Base-by-base conservation (phyloP, 2,888 invertebrate genomes). In the Chloroclystis v-ata region DNA sequence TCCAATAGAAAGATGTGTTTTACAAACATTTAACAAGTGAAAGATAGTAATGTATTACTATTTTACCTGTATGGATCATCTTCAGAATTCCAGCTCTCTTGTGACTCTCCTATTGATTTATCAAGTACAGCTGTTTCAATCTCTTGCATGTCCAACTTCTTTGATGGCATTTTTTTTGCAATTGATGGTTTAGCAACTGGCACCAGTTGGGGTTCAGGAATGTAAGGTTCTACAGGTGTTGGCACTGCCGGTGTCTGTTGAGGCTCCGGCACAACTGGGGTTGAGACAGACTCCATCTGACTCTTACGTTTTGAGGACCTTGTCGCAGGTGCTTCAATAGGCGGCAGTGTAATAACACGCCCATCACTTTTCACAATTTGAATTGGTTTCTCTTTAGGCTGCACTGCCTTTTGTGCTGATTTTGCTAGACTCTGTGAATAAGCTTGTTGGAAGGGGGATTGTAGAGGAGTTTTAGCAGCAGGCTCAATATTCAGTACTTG, bases 1-100 rank as follows among this genome's bases (percentile, higher is more conserved):
- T n/a, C n/a, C n/a, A n/a, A n/a, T n/a, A n/a, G n/a, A n/a, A n/a
- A n/a, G n/a, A n/a, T n/a, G n/a, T n/a, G n/a, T n/a, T n/a, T n/a
- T n/a, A n/a, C n/a, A n/a, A n/a, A n/a, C n/a, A n/a, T n/a, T n/a
- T n/a, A n/a, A n/a, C n/a, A n/a, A n/a, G n/a, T n/a, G n/a, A n/a
- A n/a, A n/a, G n/a, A n/a, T n/a, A n/a, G 16, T 14, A n/a, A 32
- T 14, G 5, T 35, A 11, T 7, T 10, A 35, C n/a, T 10, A n/a
- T 1, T 6, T 14, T 78, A 91, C 91, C 91, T 93, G 67, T 95
- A 92, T 6, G 97, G 97, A 89, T 97, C 97, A 82, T 97, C 97
- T 80, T 97, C 96, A n/a, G 95, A 95, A 77, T 92, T 93, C 72
- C 90, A 91, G 71, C 90, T 91, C 57, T 91, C 92, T 66, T 90